phyloP scores from a whole-genome alignment of 2,888 invertebrate species.

The Zhuqinia jingwanae region DNA sequence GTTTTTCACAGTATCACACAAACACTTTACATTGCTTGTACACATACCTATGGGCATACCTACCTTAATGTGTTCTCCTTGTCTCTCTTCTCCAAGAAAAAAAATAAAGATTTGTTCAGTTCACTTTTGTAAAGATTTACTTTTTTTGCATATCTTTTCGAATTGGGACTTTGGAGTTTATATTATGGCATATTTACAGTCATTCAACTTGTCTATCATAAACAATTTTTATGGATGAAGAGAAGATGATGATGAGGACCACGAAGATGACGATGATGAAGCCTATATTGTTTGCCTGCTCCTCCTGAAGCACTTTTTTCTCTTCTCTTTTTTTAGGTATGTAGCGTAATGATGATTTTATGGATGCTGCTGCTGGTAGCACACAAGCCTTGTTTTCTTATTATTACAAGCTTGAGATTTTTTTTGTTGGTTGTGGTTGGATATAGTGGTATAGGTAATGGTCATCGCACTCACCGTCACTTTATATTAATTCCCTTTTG shows the following conservation, averaged over 20 bases:
- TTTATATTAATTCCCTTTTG: no score
- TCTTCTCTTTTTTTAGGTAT: neutral
- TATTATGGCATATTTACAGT: neutral
- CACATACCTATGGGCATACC: no score
- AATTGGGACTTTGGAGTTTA: neutral
- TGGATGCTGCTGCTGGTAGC: neutral
- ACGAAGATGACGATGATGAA: slow-evolving; percentile 6
- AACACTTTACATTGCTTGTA: neutral
- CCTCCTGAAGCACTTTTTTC: slow-evolving; percentile 36
- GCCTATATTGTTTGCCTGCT: slow-evolving; percentile 9
- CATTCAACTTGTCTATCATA: slow-evolving; percentile 42
- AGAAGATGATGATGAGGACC: no score
- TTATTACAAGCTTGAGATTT: neutral
- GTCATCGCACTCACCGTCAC: slow-evolving; percentile 50
- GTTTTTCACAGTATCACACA: neutral
- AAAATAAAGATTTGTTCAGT: neutral
- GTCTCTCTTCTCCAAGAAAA: slow-evolving; percentile 26
- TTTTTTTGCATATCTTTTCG: neutral
- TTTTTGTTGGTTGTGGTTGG: neutral
- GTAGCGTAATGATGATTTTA: neutral
- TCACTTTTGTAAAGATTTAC: neutral
- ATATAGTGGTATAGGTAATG: slow-evolving; percentile 61
- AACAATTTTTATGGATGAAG: slow-evolving; percentile 29
- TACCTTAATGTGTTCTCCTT: neutral
- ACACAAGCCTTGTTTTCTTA: neutral